Base-by-base conservation (phyloP, 1,140 invertebrate species). In the Leptestheria dahalacensis region DNA sequence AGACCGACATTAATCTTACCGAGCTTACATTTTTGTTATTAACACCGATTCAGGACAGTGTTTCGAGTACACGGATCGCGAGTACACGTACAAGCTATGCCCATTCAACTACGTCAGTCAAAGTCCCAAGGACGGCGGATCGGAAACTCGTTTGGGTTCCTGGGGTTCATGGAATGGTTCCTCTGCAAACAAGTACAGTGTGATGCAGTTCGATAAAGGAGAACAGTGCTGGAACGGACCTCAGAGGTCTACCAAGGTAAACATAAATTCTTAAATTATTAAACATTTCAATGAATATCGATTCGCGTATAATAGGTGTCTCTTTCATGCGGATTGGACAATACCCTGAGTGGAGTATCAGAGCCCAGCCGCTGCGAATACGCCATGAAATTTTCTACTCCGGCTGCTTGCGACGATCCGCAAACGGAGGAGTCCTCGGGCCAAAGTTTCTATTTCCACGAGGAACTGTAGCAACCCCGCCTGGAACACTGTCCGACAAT, bases 351-450 rank as follows among this genome's bases (percentile, higher is more conserved):
- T 0, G 77, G 82, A 21, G 92, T 93, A 0, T 78, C 81, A 23
- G 96, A 99, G 75, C 95, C 95, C 10, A 94, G 83, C 71, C 81
- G 92, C 59, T 99, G 96, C 78, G 95, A 98, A 78, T 99, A 99
- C 70, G 77, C 82, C 46, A 88, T 94, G 74, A 83, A 88, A 60
- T 89, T 98, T 66, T 73, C 75, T 57, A 92, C 93, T 1, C 95
- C 96, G 15, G 86, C 91, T 2, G 83, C 87, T 18, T 99, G 96
- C 71, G 68, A 62, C 47, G 72, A 72, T 54, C 65, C 67, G 20
- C 69, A 64, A 25, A 28, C 60, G n/a, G 63, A 66, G 49, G 29
- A 25, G 2, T 51, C 58, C 9, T 56, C 57, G 1, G 58, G 47
- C 41, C 41, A 54, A 15, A 65, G n/a, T n/a, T n/a, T n/a, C n/a